Evolutionary conservation across 2,797 vertebrate genomes (phyloP).

Genomic region (Eospalax fontanierii): DNA sequence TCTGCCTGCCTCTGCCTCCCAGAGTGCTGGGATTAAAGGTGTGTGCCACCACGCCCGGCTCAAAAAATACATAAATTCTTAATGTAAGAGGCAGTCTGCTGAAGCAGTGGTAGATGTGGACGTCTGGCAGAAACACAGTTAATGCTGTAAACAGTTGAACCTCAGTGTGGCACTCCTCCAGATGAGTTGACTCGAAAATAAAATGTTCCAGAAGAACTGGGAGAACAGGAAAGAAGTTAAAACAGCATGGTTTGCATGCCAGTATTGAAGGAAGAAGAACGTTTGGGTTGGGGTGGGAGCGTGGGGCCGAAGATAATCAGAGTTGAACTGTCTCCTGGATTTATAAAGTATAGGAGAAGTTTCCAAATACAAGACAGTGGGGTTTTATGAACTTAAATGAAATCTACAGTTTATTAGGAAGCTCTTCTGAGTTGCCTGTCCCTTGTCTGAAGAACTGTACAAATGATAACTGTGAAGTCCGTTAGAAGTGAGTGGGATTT

Average conservation of each 20-base stretch:
- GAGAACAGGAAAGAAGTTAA: slow-evolving; percentile 94
- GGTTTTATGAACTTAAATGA: slow-evolving; percentile 79
- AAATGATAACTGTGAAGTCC: slow-evolving; percentile 72
- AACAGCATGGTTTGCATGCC: slow-evolving; percentile 92
- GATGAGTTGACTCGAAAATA: slow-evolving; percentile 93
- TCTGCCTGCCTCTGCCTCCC: too few species aligned
- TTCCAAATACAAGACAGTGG: slow-evolving; percentile 72
- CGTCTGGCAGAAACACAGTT: slow-evolving; percentile 91
- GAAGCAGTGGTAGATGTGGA: slow-evolving; percentile 84
- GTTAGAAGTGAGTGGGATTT: slow-evolving; percentile 61
- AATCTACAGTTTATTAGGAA: slow-evolving; percentile 75
- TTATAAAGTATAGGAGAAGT: slow-evolving; percentile 57
- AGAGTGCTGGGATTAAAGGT: too few species aligned
- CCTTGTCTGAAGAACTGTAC: slow-evolving; percentile 71
- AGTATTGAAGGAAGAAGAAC: slow-evolving; percentile 89
- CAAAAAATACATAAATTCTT: slow-evolving; percentile 76
- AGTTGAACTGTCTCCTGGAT: slow-evolving; percentile 83
- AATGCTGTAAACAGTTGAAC: slow-evolving; percentile 90
- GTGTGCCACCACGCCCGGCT: too few species aligned
- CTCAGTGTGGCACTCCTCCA: slow-evolving; percentile 91
- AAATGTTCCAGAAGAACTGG: slow-evolving; percentile 94
- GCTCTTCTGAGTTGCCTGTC: slow-evolving; percentile 71
- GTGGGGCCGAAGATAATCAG: slow-evolving; percentile 85
- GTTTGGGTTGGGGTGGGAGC: slow-evolving; percentile 62
- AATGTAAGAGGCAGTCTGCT: slow-evolving; percentile 81